Evolutionary conservation across 2,888 invertebrate species (phyloP).

Genomic region (Hymenopus coronatus): DNA sequence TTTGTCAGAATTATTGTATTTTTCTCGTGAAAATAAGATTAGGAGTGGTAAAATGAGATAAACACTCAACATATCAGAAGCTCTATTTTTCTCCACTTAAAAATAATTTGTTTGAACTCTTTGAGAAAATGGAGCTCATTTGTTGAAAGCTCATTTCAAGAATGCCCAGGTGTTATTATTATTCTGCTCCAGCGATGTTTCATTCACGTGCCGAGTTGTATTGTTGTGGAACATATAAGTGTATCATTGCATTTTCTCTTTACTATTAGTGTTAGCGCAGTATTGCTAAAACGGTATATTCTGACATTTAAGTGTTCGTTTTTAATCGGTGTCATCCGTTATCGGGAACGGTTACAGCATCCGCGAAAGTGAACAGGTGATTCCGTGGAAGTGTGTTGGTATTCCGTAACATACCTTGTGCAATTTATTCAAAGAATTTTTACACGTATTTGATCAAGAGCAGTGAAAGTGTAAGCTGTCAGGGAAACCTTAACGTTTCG

Average conservation of each 20-base stretch:
- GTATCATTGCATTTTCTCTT: not conserved
- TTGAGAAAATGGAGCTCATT: not conserved
- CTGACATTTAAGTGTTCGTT: not conserved
- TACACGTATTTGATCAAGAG: not conserved
- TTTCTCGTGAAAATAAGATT: not conserved
- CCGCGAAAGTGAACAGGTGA: not conserved
- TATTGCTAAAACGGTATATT: not conserved
- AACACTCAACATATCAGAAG: not conserved
- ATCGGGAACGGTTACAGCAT: not conserved
- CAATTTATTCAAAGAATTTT: not conserved
- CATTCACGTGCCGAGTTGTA: not conserved
- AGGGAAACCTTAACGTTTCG: not conserved
- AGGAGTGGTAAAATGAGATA: not conserved
- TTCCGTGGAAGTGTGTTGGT: not conserved
- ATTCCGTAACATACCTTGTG: too few relatives aligned
- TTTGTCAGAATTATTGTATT: not conserved
- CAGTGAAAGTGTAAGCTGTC: not conserved
- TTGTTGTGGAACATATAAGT: not conserved
- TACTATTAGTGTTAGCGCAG: not conserved
- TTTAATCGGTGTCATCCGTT: not conserved
- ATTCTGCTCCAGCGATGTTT: not conserved
- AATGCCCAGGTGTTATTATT: not conserved
- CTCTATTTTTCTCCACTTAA: not conserved
- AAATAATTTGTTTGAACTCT: not conserved
- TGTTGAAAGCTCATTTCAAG: not conserved